Base-by-base conservation (phyloP, 2,888 invertebrate genomes). In the Cosmorhoe ocellata region DNA sequence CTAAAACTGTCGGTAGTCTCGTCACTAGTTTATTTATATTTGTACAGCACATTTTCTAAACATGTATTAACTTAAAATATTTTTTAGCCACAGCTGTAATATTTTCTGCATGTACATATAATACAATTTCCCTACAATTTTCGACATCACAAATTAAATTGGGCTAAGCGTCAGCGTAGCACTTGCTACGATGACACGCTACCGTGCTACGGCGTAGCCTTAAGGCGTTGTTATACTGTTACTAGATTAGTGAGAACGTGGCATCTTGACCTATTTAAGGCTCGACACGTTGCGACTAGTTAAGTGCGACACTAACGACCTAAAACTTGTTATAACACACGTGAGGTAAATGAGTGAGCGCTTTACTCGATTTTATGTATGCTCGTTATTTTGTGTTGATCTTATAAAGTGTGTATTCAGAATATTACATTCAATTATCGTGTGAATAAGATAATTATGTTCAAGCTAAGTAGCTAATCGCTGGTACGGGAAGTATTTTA, bases 191-290 rank as follows among this genome's bases (percentile, higher is more conserved):
- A 44, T 63, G 61, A 63, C 51, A 45, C 52, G 58, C 63, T 66
- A 66, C 59, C 67, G 64, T 74, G 78, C 80, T 61, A 63, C 59
- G 46, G 52, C 69, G 64, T 75, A 75, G 79, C 81, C 76, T 70
- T 61, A 69, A 74, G 80, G 75, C 76, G 72, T 69, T 70, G 74
- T 76, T 76, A 78, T 63, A 64, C 71, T 56, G 69, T 80, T 71
- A 77, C 75, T 71, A 71, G 75, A 80, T 80, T 76, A 77, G 70
- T 66, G 74, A 67, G 68, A 68, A 77, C 76, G 75, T 61, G 71
- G 67, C 72, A 70, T 78, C 81, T 81, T 81, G 81, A 81, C 82
- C 81, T 72, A 80, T 70, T 81, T 66, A 72, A 67, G 66, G 67
- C 68, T 58, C 65, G 64, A 71, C 77, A 74, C 69, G 77, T 74